Evolutionary conservation across 2,113 vertebrate species (phyloP), one percentile per base, ranked within the genome.

Genomic region (Dasyprocta punctata): DNA sequence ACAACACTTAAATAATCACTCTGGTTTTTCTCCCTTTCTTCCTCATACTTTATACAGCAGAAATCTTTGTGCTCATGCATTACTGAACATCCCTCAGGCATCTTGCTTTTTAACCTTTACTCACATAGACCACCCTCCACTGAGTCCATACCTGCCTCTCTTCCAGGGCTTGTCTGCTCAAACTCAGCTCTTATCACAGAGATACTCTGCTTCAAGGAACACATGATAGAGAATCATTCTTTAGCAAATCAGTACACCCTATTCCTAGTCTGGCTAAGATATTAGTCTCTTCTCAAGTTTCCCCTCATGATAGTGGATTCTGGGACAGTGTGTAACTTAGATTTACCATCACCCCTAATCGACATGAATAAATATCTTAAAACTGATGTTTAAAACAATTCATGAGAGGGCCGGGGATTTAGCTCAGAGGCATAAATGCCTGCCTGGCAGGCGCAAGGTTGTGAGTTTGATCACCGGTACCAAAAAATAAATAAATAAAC

Each of bases 381-480:
- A 89, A 69, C 30, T 67, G 10, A 30, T 80, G 20, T 69, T 92
- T 87, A 24, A 92, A 36, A 17, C 36, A 38, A 60, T 60, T 94
- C 19, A 75, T 56, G 52, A n/a, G n/a, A n/a, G n/a, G n/a, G n/a
- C n/a, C n/a, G n/a, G n/a, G n/a, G n/a, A n/a, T n/a, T n/a, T n/a
- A n/a, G n/a, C n/a, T n/a, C n/a, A n/a, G n/a, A n/a, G n/a, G n/a
- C n/a, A n/a, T n/a, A n/a, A n/a, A n/a, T n/a, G n/a, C n/a, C n/a
- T n/a, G n/a, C n/a, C n/a, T n/a, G n/a, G n/a, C n/a, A n/a, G n/a
- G n/a, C n/a, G n/a, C n/a, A n/a, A n/a, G n/a, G n/a, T n/a, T n/a
- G n/a, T n/a, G n/a, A n/a, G n/a, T n/a, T n/a, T n/a, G n/a, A n/a
- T n/a, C n/a, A n/a, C n/a, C n/a, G n/a, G n/a, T n/a, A n/a, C n/a